Conservation (phyloP, 2,888 invertebrate genomes). For the Margaritifera margaritifera region DNA sequence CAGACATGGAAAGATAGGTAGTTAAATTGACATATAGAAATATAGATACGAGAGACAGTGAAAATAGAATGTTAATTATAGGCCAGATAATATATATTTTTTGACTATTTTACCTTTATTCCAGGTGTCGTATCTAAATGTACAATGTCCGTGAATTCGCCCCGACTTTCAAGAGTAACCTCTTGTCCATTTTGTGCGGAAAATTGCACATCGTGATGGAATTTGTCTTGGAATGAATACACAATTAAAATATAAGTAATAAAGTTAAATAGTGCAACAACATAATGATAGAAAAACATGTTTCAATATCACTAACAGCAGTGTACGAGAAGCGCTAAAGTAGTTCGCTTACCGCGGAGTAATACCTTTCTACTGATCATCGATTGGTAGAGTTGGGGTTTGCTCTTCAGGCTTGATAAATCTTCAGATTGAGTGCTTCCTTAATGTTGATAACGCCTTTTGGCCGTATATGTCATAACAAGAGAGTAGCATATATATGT, state of each 20-base stretch:
- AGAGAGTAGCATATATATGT: too few species aligned
- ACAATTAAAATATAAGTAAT: too few species aligned
- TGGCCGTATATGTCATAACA: too few species aligned
- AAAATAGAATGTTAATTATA: too few species aligned
- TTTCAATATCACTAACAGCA: too few species aligned
- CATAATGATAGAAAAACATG: too few species aligned
- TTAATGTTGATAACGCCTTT: neutral
- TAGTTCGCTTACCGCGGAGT: too few species aligned
- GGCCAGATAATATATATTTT: neutral
- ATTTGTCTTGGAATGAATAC: constrained; percentile 9
- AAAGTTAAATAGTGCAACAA: too few species aligned
- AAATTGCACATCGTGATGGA: constrained; percentile 19
- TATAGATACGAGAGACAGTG: too few species aligned
- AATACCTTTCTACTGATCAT: neutral
- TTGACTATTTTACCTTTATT: constrained; percentile 9
- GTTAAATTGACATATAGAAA: too few species aligned
- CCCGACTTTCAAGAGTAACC: constrained; percentile 18
- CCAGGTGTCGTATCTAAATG: constrained; percentile 15
- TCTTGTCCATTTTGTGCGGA: constrained; percentile 14
- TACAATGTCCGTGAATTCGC: constrained; percentile 14
- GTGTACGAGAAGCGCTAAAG: too few species aligned
- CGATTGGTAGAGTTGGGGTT: neutral
- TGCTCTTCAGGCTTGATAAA: neutral
- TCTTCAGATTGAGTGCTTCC: neutral
- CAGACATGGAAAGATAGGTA: too few species aligned